phyloP scores from a whole-genome alignment of 2,113 vertebrate species.

The Dromaius novaehollandiae region DNA sequence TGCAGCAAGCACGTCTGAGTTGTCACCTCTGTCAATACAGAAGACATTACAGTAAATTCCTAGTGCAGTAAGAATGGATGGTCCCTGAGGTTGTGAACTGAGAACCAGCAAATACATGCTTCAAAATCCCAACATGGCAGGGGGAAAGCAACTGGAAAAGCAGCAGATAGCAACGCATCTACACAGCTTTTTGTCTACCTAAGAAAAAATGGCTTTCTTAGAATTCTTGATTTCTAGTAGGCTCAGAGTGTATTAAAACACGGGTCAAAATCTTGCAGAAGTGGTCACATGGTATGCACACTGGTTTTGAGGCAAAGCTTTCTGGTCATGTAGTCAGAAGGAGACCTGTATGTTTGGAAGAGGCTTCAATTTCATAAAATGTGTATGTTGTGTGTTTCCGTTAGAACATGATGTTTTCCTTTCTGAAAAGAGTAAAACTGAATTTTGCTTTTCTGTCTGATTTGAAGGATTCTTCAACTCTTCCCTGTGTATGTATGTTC shows the following conservation, averaged over 20 bases:
- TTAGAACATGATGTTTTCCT: neutral
- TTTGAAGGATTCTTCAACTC: neutral
- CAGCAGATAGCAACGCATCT: neutral
- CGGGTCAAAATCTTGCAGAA: neutral
- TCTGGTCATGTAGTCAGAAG: neutral
- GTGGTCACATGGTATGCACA: accelerated
- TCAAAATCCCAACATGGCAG: neutral
- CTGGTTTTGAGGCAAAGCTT: neutral
- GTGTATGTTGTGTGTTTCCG: neutral
- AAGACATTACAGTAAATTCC: neutral
- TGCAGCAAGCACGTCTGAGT: neutral
- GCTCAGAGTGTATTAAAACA: neutral
- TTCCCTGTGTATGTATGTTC: neutral
- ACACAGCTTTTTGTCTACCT: neutral
- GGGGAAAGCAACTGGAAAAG: neutral
- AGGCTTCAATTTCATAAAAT: neutral
- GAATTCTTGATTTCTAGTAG: neutral
- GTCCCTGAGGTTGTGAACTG: neutral
- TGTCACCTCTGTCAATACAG: neutral
- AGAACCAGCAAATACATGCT: neutral
- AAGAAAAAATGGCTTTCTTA: neutral
- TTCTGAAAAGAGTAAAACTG: neutral
- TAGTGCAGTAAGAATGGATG: neutral
- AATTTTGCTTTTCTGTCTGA: neutral
- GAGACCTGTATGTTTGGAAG: neutral